These are phyloP conservation scores for Nebria salina DNA, from an alignment of 2,888 invertebrate species.

Conservation along the genomic window DNA sequence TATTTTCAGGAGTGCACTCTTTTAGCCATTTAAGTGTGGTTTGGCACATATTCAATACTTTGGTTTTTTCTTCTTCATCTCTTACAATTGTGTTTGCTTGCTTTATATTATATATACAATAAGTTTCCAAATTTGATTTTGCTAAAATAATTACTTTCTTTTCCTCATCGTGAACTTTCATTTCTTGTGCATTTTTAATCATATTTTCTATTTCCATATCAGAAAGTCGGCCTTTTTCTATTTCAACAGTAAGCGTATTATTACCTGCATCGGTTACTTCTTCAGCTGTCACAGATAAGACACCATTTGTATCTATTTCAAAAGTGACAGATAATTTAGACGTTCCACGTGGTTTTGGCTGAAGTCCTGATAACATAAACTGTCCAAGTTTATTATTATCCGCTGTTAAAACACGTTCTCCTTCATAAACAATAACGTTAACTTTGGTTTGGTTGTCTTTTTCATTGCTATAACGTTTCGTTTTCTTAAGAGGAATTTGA, in stretches of 20 bases:
- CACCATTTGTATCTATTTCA: conserved; percentile 50
- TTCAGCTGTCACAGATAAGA: conserved; percentile 49
- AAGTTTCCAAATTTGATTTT: conserved; percentile 24
- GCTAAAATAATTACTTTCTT: conserved; percentile 26
- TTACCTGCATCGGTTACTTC: conserved; percentile 39
- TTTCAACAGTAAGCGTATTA: conserved; percentile 17
- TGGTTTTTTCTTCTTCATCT: neutral
- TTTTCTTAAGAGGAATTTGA: conserved; percentile 39
- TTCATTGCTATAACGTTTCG: conserved; percentile 46
- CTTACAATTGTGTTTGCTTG: conserved; percentile 19
- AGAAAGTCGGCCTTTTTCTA: conserved; percentile 28
- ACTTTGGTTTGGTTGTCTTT: conserved; percentile 45
- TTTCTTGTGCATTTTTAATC: conserved; percentile 28
- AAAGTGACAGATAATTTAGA: conserved; percentile 45
- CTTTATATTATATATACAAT: conserved; percentile 21
- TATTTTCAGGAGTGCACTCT: neutral
- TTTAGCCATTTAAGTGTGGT: conserved; percentile 26
- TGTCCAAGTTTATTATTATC: conserved; percentile 47
- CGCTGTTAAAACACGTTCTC: conserved; percentile 41
- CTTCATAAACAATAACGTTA: conserved; percentile 48
- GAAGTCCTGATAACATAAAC: conserved; percentile 46
- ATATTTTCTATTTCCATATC: conserved; percentile 28
- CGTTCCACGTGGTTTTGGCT: conserved; percentile 38
- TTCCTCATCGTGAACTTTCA: conserved; percentile 17
- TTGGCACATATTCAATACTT: conserved; percentile 24